A percentile compares a stretch with the other conserved stretches of the same genome.
Conservation (phyloP, 2,888 invertebrate genomes). For the Lamproptera curius region DNA sequence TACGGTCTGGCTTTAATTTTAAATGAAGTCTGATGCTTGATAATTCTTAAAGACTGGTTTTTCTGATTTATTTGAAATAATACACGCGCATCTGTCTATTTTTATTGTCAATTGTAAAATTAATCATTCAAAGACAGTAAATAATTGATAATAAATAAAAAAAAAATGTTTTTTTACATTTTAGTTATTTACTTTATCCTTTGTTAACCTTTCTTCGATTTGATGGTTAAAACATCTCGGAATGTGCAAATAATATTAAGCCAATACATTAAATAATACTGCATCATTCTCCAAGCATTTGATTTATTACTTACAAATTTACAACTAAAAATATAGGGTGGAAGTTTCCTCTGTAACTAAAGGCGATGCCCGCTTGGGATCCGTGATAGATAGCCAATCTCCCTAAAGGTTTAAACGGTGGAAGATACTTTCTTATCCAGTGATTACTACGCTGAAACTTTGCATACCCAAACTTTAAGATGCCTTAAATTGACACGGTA, state of each 20-base stretch:
- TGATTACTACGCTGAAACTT: slow-evolving; percentile 14
- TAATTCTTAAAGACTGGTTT: no score
- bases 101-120: no score
- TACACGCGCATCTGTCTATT: no score
- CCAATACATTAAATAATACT: neutral
- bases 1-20: neutral
- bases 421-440: neutral
- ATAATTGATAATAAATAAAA: no score
- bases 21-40: neutral
- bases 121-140: no score
- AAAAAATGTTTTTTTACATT: no score
- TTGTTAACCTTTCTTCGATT: no score
- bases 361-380: neutral
- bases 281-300: neutral
- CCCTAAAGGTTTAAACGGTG: slow-evolving; percentile 9
- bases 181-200: neutral
- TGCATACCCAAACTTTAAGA: neutral
- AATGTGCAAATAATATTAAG: neutral
- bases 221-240: neutral
- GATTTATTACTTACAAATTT: slow-evolving; percentile 13
- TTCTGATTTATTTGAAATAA: no score
- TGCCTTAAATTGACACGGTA: no score
- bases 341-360: slow-evolving; percentile 8
- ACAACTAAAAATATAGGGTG: slow-evolving; percentile 1
- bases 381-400: slow-evolving; percentile 15